Conservation (phyloP, 2,797 vertebrate genomes). For the Setipinna tenuifilis region DNA sequence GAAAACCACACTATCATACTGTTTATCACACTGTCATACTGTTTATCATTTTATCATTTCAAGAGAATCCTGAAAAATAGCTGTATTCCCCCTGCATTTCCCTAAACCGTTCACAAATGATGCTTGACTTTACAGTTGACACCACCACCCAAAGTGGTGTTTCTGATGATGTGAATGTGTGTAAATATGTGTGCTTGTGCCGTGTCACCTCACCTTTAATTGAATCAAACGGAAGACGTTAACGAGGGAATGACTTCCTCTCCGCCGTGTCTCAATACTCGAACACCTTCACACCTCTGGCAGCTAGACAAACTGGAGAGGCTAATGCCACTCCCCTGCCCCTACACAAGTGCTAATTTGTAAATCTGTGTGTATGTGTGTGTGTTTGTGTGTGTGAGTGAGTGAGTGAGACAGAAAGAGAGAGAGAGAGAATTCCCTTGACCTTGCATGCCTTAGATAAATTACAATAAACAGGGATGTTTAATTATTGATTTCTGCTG, state of each 20-base stretch:
- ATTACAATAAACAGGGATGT: slow-evolving; percentile 39
- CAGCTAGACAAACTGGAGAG: slow-evolving; percentile 64
- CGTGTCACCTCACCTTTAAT: slow-evolving; percentile 55
- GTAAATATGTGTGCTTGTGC: not conserved
- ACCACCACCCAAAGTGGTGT: no score
- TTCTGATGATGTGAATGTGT: not conserved
- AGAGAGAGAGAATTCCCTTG: slow-evolving; percentile 60
- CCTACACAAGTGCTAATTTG: slow-evolving; percentile 74
- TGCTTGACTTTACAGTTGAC: no score
- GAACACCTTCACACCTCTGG: slow-evolving; percentile 76
- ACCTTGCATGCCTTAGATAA: slow-evolving; percentile 50
- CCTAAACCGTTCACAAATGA: no score
- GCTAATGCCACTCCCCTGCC: slow-evolving; percentile 65
- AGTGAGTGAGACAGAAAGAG: slow-evolving; percentile 15
- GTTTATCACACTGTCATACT: not conserved
- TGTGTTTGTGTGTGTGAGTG: not conserved
- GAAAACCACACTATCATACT: not conserved
- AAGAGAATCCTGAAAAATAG: no score
- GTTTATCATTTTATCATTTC: no score
- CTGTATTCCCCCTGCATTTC: no score
- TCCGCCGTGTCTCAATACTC: slow-evolving; percentile 61
- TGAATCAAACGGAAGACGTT: slow-evolving; percentile 67
- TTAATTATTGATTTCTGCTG: slow-evolving; percentile 47
- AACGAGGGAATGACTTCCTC: slow-evolving; percentile 65
- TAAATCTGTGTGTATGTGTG: slow-evolving; percentile 57